Evolutionary conservation across 2,888 invertebrate genomes (phyloP), one percentile per base, ranked within the genome.

Genomic region (Lycocerus yunnanus): DNA sequence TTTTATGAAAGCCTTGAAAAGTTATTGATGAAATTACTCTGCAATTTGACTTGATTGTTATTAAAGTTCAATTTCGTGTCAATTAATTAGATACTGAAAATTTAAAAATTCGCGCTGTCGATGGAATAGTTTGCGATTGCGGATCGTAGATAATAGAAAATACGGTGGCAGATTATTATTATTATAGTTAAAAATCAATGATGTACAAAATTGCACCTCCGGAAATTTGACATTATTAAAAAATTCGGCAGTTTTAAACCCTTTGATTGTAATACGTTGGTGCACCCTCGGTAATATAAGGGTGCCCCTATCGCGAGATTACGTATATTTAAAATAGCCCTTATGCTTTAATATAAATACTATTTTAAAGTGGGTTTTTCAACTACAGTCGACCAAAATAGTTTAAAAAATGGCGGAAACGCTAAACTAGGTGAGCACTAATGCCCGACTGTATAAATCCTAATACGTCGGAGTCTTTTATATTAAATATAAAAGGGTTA

Each of bases 261-360:
- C 76, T 78, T 63, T 63, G 61, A 63, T 63, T 63, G 60, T 60
- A 76, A 66, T 77, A 14, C 69, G 43, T 67, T 67, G 27, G 10
- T 71, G 58, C 20, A 70, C 76, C 73, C 78, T 72, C 67, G 61
- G 68, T 15, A 65, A 68, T 71, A 79, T 79, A 79, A 78, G 80
- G 80, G 80, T 77, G 74, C 79, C 80, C 80, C 78, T 78, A 80
- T 80, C 70, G 69, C 74, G 77, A 80, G 79, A 80, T 80, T 80
- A 80, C 80, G 78, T 79, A 77, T 80, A 80, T 80, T 80, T 80
- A 81, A 81, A 81, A 80, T 81, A 80, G 77, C 80, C 81, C 80
- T 77, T 78, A 78, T 77, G 77, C 74, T 76, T 77, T 76, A 78
- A 76, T 76, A 79, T 79, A 80, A 80, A 80, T 79, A 79, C 80